These are phyloP conservation scores for Drosophila peninsularis DNA, from an alignment of 2,888 invertebrate species.

Conservation along the genomic window DNA sequence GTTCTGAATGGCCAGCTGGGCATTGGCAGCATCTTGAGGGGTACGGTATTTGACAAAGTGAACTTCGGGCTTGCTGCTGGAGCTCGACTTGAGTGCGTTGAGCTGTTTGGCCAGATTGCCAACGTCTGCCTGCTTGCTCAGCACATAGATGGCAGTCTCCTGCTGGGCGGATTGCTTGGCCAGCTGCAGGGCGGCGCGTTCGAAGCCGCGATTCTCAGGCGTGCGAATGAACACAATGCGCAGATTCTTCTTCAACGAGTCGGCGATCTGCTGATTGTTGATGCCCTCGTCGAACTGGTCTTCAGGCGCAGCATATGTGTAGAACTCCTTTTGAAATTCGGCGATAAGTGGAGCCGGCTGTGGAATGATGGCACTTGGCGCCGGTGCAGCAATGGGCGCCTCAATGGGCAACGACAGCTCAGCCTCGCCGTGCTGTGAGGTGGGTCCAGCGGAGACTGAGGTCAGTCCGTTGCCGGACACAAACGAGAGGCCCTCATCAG, in stretches of 20 bases:
- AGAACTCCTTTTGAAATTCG: slow-evolving; percentile 81
- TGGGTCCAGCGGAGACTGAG: background rate
- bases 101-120: slow-evolving; percentile 75
- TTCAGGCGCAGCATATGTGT: slow-evolving; percentile 81
- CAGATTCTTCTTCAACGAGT: slow-evolving; percentile 76
- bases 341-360: slow-evolving; percentile 59
- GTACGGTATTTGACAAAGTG: slow-evolving; percentile 83
- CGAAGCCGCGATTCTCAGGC: slow-evolving; percentile 80
- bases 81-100: slow-evolving; percentile 64
- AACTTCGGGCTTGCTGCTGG: slow-evolving; percentile 79
- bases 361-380: slow-evolving; percentile 36
- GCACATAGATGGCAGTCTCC: slow-evolving; percentile 82
- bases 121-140: slow-evolving; percentile 80
- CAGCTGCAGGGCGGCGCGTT: slow-evolving; percentile 74
- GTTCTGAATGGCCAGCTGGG: slow-evolving; percentile 81
- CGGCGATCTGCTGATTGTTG: slow-evolving; percentile 63
- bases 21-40: slow-evolving; percentile 80
- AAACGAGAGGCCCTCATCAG: slow-evolving; percentile 59
- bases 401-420: slow-evolving; percentile 62
- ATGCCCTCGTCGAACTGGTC: slow-evolving; percentile 75
- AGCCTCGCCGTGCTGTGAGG: slow-evolving; percentile 61
- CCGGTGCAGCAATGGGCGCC: slow-evolving; percentile 17
- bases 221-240: slow-evolving; percentile 83
- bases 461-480: slow-evolving; percentile 35
- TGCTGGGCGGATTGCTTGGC: slow-evolving; percentile 79